These are phyloP conservation scores for Tinea pellionella DNA, from an alignment of 2,888 invertebrate genomes.

Conservation along the genomic window DNA sequence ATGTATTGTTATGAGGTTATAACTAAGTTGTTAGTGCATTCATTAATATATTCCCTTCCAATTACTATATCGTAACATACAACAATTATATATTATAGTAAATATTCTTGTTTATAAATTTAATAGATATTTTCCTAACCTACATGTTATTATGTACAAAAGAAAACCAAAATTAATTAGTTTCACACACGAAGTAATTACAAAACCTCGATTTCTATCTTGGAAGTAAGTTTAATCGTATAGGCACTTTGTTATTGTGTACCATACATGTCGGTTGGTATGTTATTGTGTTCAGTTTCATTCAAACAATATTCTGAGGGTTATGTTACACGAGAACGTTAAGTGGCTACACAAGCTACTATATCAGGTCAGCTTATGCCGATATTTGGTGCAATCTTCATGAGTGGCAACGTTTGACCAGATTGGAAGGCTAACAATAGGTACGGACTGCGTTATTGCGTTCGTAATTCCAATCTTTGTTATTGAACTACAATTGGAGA, in stretches of 20 bases:
- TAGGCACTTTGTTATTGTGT: too few relatives aligned
- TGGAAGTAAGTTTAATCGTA: too few relatives aligned
- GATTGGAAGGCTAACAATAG: constrained; percentile 11
- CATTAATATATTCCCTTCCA: neutral
- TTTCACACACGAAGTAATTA: too few relatives aligned
- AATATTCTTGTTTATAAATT: too few relatives aligned
- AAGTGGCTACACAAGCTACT: neutral
- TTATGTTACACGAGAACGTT: neutral
- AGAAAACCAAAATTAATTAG: too few relatives aligned
- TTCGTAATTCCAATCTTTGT: constrained; percentile 1
- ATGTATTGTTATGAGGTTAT: constrained; percentile 6
- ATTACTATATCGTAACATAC: neutral
- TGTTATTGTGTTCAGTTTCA: neutral
- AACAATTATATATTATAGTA: too few relatives aligned
- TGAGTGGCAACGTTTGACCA: constrained; percentile 6
- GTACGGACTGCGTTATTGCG: neutral
- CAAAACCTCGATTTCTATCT: too few relatives aligned
- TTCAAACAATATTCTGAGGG: neutral
- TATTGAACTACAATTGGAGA: neutral
- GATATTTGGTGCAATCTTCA: constrained; percentile 11
- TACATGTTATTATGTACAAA: too few relatives aligned
- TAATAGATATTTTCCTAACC: too few relatives aligned
- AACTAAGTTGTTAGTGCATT: neutral
- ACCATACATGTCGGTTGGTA: too few relatives aligned
- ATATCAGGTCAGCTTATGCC: constrained; percentile 2